Evolutionary conservation across 2,797 vertebrate genomes (phyloP).

Genomic region (Pipistrellus kuhlii): DNA sequence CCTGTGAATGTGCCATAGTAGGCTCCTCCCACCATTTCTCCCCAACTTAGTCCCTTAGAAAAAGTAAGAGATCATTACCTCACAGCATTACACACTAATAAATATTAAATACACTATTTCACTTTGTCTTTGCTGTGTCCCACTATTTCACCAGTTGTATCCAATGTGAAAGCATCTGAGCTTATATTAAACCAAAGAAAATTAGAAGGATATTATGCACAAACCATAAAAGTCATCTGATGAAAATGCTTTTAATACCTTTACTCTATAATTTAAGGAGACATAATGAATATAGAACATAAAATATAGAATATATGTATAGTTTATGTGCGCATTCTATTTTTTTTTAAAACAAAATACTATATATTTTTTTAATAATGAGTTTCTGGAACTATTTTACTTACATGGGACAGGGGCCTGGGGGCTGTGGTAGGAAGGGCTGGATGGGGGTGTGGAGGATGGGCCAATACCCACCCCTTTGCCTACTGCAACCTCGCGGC

Average conservation of each 20-base stretch:
- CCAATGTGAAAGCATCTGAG: not conserved
- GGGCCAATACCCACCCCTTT: too few species aligned
- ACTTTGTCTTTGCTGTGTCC: not conserved
- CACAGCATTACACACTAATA: not conserved
- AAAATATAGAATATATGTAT: not conserved
- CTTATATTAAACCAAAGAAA: not conserved
- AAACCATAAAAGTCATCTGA: not conserved
- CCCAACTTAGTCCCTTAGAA: not conserved
- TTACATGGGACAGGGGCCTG: too few species aligned
- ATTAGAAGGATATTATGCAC: not conserved
- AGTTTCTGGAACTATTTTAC: too few species aligned
- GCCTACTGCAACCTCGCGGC: too few species aligned
- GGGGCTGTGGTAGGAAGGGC: too few species aligned
- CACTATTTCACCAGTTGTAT: constrained; percentile 6
- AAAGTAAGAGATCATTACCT: not conserved
- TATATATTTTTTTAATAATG: not conserved
- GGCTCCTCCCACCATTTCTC: not conserved
- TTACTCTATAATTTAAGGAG: constrained; percentile 13
- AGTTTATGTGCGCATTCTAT: not conserved
- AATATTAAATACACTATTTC: not conserved
- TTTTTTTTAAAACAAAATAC: not conserved
- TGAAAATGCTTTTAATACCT: not conserved
- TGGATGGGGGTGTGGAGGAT: too few species aligned
- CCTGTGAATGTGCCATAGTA: not conserved
- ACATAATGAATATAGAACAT: not conserved